A percentile compares a stretch with the other conserved stretches of the same genome.
Conservation (phyloP, 2,888 invertebrate species). For the Homarus gammarus region DNA sequence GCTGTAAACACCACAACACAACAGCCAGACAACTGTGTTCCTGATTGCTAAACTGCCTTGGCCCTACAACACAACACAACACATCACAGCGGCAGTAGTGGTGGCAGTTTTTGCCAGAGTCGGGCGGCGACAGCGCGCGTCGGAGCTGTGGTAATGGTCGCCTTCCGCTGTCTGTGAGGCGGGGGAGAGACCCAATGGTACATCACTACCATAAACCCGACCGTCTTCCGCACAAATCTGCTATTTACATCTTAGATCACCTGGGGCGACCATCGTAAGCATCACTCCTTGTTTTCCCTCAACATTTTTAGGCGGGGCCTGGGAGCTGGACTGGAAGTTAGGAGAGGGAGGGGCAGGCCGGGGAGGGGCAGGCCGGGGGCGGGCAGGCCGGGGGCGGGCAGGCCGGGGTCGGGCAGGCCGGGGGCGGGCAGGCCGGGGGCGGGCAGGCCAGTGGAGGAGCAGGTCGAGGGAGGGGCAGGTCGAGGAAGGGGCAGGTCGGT, state of each 20-base stretch:
- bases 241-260: slow-evolving; percentile 42
- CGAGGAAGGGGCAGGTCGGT: too few relatives aligned
- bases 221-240: slow-evolving; percentile 49
- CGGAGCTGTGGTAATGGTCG: neutral
- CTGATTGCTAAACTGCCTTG: too few relatives aligned
- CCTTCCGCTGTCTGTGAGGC: slow-evolving; percentile 8
- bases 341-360: neutral
- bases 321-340: slow-evolving; percentile 28
- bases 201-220: neutral
- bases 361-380: too few relatives aligned
- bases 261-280: slow-evolving; percentile 28
- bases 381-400: too few relatives aligned
- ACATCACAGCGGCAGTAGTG: too few relatives aligned
- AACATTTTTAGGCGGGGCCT: neutral
- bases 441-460: neutral
- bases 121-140: neutral
- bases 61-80: too few relatives aligned
- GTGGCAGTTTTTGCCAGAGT: neutral
- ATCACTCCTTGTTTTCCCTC: slow-evolving; percentile 41
- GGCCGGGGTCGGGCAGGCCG: too few relatives aligned
- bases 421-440: too few relatives aligned
- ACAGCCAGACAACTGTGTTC: too few relatives aligned
- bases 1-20: too few relatives aligned
- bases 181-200: slow-evolving; percentile 4
- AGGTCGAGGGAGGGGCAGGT: neutral